phyloP scores from a whole-genome alignment of 92 coral and sea anemone species.

The Galaxea fascicularis region DNA sequence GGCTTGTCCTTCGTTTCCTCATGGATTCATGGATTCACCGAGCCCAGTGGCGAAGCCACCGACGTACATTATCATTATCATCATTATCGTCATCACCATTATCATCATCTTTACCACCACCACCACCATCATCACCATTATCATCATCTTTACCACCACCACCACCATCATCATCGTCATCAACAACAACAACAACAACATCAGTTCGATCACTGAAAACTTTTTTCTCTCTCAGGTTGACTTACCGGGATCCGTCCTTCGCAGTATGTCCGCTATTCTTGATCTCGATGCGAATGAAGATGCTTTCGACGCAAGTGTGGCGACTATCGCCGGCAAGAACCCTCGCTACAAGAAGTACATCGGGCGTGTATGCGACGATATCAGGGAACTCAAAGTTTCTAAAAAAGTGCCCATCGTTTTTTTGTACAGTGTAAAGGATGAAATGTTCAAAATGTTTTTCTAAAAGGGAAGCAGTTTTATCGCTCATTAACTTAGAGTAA shows the following conservation, averaged over 20 bases:
- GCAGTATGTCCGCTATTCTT: conserved; percentile 78
- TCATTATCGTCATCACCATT: no score
- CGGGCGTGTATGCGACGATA: conserved; percentile 79
- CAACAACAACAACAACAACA: no score
- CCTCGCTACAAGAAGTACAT: conserved; percentile 79
- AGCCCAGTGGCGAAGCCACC: no score
- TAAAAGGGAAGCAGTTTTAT: conserved; percentile 11
- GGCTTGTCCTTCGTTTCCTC: no score
- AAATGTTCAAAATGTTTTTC: conserved; percentile 80
- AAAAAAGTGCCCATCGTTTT: conserved; percentile 84
- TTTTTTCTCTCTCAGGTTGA: conserved; percentile 76
- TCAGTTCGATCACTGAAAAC: neutral
- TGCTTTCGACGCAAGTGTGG: conserved; percentile 73
- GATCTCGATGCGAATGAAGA: conserved; percentile 81
- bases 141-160: no score
- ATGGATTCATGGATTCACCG: no score
- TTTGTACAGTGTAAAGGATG: conserved; percentile 89
- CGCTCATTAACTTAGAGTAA: neutral
- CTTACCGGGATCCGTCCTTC: conserved; percentile 81
- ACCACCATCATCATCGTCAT: no score
- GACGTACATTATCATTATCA: neutral
- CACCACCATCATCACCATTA: no score
- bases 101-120: no score
- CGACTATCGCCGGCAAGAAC: conserved; percentile 78
- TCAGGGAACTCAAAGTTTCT: conserved; percentile 77